These are phyloP conservation scores for Ectropis crepuscularia DNA, from an alignment of 2,888 invertebrate genomes.

Conservation along the genomic window DNA sequence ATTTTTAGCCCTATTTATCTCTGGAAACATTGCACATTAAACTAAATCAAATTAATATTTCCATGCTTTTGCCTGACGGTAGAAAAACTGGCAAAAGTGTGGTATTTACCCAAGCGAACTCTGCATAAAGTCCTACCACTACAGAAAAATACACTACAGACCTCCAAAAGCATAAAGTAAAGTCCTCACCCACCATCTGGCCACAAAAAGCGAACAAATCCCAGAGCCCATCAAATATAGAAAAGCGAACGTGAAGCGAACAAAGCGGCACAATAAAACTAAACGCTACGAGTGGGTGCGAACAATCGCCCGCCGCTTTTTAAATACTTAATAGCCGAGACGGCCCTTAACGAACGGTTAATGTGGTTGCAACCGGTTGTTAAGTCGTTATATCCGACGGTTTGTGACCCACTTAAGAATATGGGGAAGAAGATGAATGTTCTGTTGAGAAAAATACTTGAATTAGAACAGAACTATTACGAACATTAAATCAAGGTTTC, in stretches of 20 bases:
- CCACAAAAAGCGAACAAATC: constrained; percentile 17
- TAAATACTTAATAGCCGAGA: constrained; percentile 30
- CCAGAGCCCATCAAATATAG: constrained; percentile 24
- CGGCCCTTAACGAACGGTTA: constrained; percentile 23
- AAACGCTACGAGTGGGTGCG: constrained; percentile 25
- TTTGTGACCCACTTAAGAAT: not conserved
- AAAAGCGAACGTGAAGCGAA: constrained; percentile 22
- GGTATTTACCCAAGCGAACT: too few relatives aligned
- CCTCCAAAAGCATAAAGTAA: too few relatives aligned
- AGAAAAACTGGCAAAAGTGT: too few relatives aligned
- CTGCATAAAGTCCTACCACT: too few relatives aligned
- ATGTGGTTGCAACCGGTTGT: constrained; percentile 14
- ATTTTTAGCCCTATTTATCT: too few relatives aligned
- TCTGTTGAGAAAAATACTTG: too few relatives aligned
- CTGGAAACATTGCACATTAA: too few relatives aligned
- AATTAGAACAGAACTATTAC: too few relatives aligned
- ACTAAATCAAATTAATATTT: too few relatives aligned
- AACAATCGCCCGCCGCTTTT: constrained; percentile 31
- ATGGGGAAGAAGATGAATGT: not conserved
- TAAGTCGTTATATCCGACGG: constrained; percentile 10
- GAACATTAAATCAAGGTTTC: too few relatives aligned
- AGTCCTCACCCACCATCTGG: constrained; percentile 7
- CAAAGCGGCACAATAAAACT: constrained; percentile 28
- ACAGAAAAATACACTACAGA: too few relatives aligned
- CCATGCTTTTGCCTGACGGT: too few relatives aligned